Conservation (phyloP, 2,113 vertebrate species). For the Pavo muticus region DNA sequence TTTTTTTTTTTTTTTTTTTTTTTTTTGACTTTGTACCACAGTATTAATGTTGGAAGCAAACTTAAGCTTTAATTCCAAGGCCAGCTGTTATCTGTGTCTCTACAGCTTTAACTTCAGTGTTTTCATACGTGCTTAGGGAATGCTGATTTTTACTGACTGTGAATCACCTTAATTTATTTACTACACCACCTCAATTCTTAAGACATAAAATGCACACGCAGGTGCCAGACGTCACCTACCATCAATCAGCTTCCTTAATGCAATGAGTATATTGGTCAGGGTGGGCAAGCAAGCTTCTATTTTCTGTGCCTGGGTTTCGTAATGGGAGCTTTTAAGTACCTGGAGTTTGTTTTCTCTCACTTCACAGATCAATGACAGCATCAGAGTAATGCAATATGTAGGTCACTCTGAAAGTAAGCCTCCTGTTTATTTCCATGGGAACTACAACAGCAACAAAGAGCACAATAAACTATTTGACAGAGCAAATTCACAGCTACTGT, state of each 20-base stretch:
- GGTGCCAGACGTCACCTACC: neutral
- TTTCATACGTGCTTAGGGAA: neutral
- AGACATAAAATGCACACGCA: neutral
- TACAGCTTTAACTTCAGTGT: neutral
- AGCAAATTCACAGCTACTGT: too few relatives aligned
- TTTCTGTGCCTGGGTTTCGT: neutral
- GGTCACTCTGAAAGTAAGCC: too few relatives aligned
- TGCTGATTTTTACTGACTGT: neutral
- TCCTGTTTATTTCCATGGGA: too few relatives aligned
- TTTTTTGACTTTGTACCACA: neutral
- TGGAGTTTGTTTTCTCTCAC: neutral
- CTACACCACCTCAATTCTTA: neutral
- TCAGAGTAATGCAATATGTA: neutral
- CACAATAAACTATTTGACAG: too few relatives aligned
- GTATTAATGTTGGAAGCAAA: neutral
- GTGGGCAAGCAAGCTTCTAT: neutral
- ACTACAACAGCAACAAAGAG: too few relatives aligned
- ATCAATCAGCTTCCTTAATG: neutral
- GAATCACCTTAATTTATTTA: neutral
- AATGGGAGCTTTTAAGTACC: neutral
- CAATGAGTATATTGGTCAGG: neutral
- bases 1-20: neutral
- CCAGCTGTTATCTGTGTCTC: neutral
- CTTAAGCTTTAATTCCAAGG: neutral
- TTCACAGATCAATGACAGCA: conserved; percentile 3